These are phyloP conservation scores for Ditula angustiorana DNA, from an alignment of 2,888 invertebrate species.

Conservation along the genomic window DNA sequence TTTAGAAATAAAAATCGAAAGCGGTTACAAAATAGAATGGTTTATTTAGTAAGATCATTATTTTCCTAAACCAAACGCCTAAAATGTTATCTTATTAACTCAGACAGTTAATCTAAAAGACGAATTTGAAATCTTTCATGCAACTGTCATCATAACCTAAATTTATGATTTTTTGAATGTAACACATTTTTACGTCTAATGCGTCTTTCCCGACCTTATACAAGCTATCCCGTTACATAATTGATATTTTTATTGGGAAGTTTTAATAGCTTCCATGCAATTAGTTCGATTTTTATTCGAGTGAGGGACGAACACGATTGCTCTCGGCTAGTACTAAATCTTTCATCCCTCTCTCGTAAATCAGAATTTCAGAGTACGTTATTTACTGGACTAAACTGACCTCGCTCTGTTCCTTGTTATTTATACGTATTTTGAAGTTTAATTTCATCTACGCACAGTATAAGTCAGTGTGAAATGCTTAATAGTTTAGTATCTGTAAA, in stretches of 20 bases:
- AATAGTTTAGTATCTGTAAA: not conserved
- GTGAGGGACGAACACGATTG: conserved; percentile 24
- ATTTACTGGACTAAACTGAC: conserved; percentile 38
- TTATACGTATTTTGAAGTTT: conserved; percentile 22
- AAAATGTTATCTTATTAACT: too few relatives aligned
- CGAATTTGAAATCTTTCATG: too few relatives aligned
- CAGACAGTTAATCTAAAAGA: too few relatives aligned
- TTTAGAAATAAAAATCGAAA: too few relatives aligned
- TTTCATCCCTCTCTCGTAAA: conserved; percentile 37
- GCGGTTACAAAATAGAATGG: too few relatives aligned
- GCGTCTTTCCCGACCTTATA: conserved; percentile 12
- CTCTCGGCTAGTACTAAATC: conserved; percentile 35
- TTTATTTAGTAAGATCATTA: too few relatives aligned
- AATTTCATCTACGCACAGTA: not conserved
- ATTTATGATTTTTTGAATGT: too few relatives aligned
- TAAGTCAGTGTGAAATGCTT: too few relatives aligned
- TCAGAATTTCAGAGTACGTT: conserved; percentile 39
- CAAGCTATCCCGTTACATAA: conserved; percentile 16
- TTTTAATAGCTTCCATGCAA: conserved; percentile 36
- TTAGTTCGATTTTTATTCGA: conserved; percentile 36
- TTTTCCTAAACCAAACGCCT: too few relatives aligned
- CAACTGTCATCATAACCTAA: too few relatives aligned
- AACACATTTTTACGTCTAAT: too few relatives aligned
- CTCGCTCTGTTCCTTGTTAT: conserved; percentile 44
- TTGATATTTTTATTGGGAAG: conserved; percentile 32